Conservation (phyloP, 2,888 invertebrate species). For the Anoncus sp. region DNA sequence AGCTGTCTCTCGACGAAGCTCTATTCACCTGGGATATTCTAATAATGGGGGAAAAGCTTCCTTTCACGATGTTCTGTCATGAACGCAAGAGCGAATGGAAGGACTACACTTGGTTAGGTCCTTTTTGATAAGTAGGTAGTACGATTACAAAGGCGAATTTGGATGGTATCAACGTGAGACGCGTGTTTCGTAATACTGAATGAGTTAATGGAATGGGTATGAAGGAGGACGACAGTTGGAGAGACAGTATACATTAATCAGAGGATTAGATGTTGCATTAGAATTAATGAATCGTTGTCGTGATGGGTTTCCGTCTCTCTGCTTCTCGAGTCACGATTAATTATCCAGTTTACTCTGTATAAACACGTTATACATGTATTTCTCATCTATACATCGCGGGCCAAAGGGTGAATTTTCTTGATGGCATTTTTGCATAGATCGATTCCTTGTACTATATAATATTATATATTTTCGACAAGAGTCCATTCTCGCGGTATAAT, state of each 20-base stretch:
- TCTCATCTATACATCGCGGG: background rate
- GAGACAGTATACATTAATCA: slow-evolving; percentile 55
- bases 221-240: slow-evolving; percentile 7
- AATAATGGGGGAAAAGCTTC: slow-evolving; percentile 20
- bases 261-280: slow-evolving; percentile 59
- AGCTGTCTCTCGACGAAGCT: slow-evolving; percentile 32
- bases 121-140: slow-evolving; percentile 54
- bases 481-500: slow-evolving; percentile 3
- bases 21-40: slow-evolving; percentile 46
- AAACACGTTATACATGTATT: background rate
- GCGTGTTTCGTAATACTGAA: slow-evolving; percentile 28
- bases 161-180: slow-evolving; percentile 28
- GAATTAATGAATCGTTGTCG: slow-evolving; percentile 60
- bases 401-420: slow-evolving; percentile 1
- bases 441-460: no score
- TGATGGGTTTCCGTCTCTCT: slow-evolving; percentile 7
- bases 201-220: slow-evolving; percentile 54
- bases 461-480: slow-evolving; percentile 35
- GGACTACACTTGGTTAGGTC: slow-evolving; percentile 30
- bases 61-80: slow-evolving; percentile 63
- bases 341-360: slow-evolving; percentile 29
- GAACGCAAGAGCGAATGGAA: slow-evolving; percentile 34
- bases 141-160: slow-evolving; percentile 48
- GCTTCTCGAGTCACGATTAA: slow-evolving; percentile 39
- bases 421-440: no score